Percentiles rank a stretch among this genome's conserved stretches.
These are phyloP conservation scores for Tenthredo scrophulariae DNA, from an alignment of 2,888 invertebrate species.

Conservation along the genomic window DNA sequence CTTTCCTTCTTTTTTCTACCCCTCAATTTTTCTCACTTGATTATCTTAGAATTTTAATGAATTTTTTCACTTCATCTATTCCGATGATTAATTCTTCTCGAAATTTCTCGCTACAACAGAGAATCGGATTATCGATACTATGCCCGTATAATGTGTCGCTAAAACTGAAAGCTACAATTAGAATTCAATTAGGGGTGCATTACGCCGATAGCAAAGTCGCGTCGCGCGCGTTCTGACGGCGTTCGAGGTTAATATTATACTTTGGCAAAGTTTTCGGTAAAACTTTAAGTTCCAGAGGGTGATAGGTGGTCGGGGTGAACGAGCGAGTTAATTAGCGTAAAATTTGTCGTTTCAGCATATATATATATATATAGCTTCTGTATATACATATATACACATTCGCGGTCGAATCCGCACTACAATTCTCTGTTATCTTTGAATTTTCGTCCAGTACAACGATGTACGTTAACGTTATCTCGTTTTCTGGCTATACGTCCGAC, in stretches of 20 bases:
- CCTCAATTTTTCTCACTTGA: background rate
- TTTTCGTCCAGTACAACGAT: background rate
- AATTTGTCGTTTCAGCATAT: background rate
- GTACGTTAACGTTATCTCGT: background rate
- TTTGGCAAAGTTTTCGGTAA: background rate
- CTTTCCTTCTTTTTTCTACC: background rate
- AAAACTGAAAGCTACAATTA: constrained; percentile 49
- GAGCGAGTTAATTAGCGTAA: background rate
- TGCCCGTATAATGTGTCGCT: background rate
- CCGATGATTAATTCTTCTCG: background rate
- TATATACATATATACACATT: too few relatives aligned
- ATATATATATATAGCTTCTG: background rate
- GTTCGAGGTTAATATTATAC: background rate
- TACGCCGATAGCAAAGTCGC: background rate
- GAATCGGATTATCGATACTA: background rate
- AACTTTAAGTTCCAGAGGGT: background rate
- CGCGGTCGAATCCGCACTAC: background rate
- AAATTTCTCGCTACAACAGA: background rate
- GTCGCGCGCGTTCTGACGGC: background rate
- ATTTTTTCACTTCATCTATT: too few relatives aligned
- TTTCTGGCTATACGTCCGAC: background rate
- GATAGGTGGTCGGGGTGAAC: background rate
- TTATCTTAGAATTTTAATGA: background rate
- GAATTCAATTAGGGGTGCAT: constrained; percentile 52
- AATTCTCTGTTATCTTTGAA: background rate